Base-by-base conservation (phyloP, 2,888 invertebrate species). In the Antheraea assamensis region DNA sequence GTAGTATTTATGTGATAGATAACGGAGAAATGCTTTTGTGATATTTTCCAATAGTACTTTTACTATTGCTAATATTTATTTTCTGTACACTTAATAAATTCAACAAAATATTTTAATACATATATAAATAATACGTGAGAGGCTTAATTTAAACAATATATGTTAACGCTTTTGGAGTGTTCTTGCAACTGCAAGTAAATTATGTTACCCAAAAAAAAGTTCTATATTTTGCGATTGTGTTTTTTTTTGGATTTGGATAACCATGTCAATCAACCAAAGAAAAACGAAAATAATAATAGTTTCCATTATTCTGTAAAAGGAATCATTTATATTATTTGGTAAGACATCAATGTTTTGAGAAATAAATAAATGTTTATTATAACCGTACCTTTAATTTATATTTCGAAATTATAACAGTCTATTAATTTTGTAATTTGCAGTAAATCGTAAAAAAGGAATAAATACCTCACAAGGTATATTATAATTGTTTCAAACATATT, bases 1-100 rank as follows among this genome's bases (percentile, higher is more conserved):
- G 99, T 24, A 96, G 96, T 74, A 88, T 90, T 84, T 87, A 89
- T 79, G 88, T 92, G 79, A 89, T 93, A 83, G 93, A 94, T 87
- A 94, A 92, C 80, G 93, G 92, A 71, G 93, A 94, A 90, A 86
- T 89, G 77, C 86, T 93, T 77, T 81, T 85, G 80, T 92, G 76
- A 86, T 79, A 74, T 77, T 74, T 74, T 72, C 35, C 42, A 42
- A 42, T 58, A 30, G 27, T n/a, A 31, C 3, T 66, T 52, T 55
- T n/a, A n/a, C 24, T 58, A 35, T 70, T 70, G 55, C 58, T 61
- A 24, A 24, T 61, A 15, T 4, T 27, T 61, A 24, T 61, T 24
- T 17, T 24, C 27, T 55, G 24, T 27, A 27, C 2, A 15, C 8
- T 61, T 61, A 0, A 27, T 10, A n/a, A 7, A 55, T 55, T 55